Percentiles rank a stretch among this genome's conserved stretches.
Evolutionary conservation across 2,797 vertebrate genomes (phyloP).

Genomic region (Rhabdophis nuchalis): DNA sequence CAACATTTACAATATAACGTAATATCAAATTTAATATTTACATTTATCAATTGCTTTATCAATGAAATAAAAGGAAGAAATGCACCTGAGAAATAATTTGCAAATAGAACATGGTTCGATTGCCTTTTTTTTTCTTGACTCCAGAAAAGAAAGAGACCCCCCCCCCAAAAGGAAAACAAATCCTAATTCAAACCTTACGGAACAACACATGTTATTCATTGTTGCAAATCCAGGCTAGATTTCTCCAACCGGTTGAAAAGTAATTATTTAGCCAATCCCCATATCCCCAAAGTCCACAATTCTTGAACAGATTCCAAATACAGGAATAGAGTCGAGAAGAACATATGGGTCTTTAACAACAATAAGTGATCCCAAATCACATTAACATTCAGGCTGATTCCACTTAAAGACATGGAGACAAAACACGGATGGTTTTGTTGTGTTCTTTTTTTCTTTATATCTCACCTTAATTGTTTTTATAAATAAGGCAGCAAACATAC

Average conservation of each 20-base stretch:
- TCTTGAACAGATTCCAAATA: not conserved
- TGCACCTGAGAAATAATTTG: not conserved
- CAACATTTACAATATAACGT: not conserved
- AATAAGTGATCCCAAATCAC: not conserved
- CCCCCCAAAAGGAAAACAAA: not conserved
- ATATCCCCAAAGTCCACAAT: not conserved
- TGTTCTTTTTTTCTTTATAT: not conserved
- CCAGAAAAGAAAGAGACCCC: not conserved
- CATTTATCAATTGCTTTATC: not conserved
- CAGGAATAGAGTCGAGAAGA: not conserved
- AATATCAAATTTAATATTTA: not conserved
- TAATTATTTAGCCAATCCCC: not conserved
- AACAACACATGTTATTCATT: not conserved
- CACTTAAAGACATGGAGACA: not conserved
- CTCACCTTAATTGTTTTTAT: not conserved
- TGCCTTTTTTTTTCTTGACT: not conserved
- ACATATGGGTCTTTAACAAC: not conserved
- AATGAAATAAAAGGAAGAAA: not conserved
- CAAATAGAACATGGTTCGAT: not conserved
- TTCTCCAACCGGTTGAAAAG: not conserved
- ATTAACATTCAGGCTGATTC: not conserved
- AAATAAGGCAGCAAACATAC: not conserved
- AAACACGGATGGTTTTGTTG: not conserved
- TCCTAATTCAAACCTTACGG: not conserved
- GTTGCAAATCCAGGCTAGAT: not conserved